phyloP scores from a whole-genome alignment of 1,140 invertebrate species.

The Zaprionus davidi region DNA sequence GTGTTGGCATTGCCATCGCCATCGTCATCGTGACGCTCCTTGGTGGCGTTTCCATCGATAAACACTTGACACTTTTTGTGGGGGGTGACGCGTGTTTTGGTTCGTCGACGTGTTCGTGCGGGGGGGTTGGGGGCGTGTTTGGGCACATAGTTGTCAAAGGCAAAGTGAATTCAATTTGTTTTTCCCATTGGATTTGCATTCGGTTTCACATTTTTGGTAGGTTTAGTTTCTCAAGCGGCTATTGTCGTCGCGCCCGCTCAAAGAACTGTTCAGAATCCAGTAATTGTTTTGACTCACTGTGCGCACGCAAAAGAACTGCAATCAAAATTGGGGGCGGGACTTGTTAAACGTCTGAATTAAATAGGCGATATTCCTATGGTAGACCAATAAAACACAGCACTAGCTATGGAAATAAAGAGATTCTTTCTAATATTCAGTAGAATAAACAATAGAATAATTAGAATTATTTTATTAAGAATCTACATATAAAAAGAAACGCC shows the following conservation, averaged over 20 bases:
- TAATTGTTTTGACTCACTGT: slow-evolving; percentile 4
- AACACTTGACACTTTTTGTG: slow-evolving; percentile 71
- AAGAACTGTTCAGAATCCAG: slow-evolving; percentile 36
- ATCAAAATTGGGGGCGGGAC: neutral
- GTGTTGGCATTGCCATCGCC: slow-evolving; percentile 21
- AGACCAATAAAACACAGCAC: neutral
- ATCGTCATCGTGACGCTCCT: slow-evolving; percentile 22
- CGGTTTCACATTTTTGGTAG: slow-evolving; percentile 33
- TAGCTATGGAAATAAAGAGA: neutral
- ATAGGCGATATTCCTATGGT: neutral
- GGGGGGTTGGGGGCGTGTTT: neutral
- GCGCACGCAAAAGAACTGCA: slow-evolving; percentile 2
- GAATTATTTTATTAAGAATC: no score
- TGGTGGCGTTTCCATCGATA: slow-evolving; percentile 31
- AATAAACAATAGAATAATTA: no score
- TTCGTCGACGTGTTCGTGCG: neutral
- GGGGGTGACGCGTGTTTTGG: slow-evolving; percentile 21
- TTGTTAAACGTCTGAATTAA: neutral
- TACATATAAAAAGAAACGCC: no score
- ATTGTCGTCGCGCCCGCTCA: slow-evolving; percentile 37
- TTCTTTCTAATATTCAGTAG: neutral
- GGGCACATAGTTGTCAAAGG: slow-evolving; percentile 57
- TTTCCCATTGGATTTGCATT: slow-evolving; percentile 61
- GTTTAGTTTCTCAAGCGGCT: slow-evolving; percentile 48
- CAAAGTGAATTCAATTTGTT: slow-evolving; percentile 73